Conservation (phyloP, 2,888 invertebrate species). For the Acanthosoma haemorrhoidale region DNA sequence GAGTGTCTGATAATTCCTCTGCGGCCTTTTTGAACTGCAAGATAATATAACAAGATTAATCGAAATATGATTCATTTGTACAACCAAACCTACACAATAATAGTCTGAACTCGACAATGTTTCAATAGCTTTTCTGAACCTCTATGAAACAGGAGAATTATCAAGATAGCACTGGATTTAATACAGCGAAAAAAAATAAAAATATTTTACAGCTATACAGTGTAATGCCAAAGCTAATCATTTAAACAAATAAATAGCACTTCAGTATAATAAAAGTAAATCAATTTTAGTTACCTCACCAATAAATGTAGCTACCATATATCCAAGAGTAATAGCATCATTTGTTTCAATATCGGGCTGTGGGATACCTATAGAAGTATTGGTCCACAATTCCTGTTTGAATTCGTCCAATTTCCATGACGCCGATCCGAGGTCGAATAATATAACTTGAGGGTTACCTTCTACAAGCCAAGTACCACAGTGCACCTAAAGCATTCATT, state of each 20-base stretch:
- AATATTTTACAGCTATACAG: no score
- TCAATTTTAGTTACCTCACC: slow-evolving; percentile 58
- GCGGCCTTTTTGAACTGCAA: slow-evolving; percentile 65
- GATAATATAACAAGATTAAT: no score
- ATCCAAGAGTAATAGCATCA: slow-evolving; percentile 93
- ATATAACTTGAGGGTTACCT: slow-evolving; percentile 95
- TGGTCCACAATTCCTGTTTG: slow-evolving; percentile 90
- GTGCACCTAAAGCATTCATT: slow-evolving; percentile 61
- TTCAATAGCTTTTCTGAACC: no score
- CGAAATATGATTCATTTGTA: no score
- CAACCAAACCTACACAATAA: no score
- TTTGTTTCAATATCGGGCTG: slow-evolving; percentile 93
- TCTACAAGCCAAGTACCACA: slow-evolving; percentile 99
- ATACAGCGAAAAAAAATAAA: no score
- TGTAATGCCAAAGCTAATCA: no score
- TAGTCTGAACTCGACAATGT: no score
- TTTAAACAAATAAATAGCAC: background rate
- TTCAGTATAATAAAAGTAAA: background rate
- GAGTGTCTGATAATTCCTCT: slow-evolving; percentile 56
- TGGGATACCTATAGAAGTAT: slow-evolving; percentile 83
- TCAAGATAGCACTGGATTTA: no score
- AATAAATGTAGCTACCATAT: slow-evolving; percentile 88
- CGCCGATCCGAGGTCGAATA: slow-evolving; percentile 95
- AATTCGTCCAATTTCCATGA: slow-evolving; percentile 94
- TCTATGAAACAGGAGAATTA: no score